Evolutionary conservation across 2,888 invertebrate species (phyloP), one percentile per base, ranked within the genome.

Genomic region (Pogonocherus hispidulus): DNA sequence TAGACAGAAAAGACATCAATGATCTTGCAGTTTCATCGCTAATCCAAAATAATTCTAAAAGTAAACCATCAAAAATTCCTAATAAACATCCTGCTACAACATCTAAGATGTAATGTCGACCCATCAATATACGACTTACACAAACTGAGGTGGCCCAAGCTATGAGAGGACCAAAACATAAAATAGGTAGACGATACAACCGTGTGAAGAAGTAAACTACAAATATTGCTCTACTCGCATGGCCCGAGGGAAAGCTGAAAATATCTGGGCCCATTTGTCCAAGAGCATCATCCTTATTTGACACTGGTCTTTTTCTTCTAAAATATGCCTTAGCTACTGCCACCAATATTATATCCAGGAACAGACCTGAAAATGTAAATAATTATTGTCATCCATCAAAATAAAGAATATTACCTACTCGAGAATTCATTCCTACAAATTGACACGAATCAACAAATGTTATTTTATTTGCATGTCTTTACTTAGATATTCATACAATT

Each of bases 191-290:
- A 0, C 93, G 91, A 83, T 90, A 89, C 19, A 93, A 79, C 70
- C 88, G 86, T 3, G 90, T 87, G 72, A 96, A 92, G 81, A 94
- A 93, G 67, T 91, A 90, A 2, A 92, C 87, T 19, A 98, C 87
- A 82, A 94, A 90, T 3, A 92, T 89, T 0, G 95, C 91, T 76
- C 98, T 87, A 22, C 97, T 96, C 0, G 96, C 92, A 84, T 99
- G 98, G 0, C 98, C 98, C 0, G 98, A 98, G 9, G 98, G 99
- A 84, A 99, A 99, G 54, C 93, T 91, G 84, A 92, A 98, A 79
- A 95, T 93, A 84, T 97, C 97, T 0, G 96, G 93, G 0, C 95
- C 94, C 18, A 95, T 86, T 35, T 89, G 83, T 14, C 82, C 89
- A 69, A 92, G 85, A 74, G 92, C 89, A 82, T 94, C 93, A 75